Base-by-base conservation (phyloP, 2,888 invertebrate genomes). In the Chloromyia formosa region DNA sequence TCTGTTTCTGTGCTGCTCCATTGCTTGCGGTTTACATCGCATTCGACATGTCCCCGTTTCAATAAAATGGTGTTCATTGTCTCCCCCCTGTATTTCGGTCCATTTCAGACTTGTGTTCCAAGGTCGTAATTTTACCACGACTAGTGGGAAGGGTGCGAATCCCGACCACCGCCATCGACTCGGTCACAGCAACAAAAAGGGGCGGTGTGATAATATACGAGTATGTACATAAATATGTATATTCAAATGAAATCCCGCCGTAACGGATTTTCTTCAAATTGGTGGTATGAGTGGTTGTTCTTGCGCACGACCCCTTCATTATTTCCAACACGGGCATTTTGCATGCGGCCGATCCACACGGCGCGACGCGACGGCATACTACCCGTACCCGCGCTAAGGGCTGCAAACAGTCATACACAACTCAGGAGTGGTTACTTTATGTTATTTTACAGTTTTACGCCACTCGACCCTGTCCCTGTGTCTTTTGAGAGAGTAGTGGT, bases 401-500 rank as follows among this genome's bases (percentile, higher is more conserved):
- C 56, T 71, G 71, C 40, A 58, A 71, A 71, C 14, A 49, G 27
- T 4, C 27, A 35, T 7, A 35, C 27, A 4, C 27, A 35, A 35
- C 42, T 16, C 23, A 7, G 16, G 54, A 69, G 69, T 20, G 69
- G 54, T 27, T 69, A n/a, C 71, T 71, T 56, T 56, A 56, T 71
- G 71, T 58, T 71, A 71, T 71, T 71, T 71, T 58, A 42, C 58
- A 71, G 56, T 71, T 71, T 71, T 58, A n/a, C 40, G 58, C 16
- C 71, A 71, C 71, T 71, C 71, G 58, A 56, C 35, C 27, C 66
- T 22, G 16, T 45, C 35, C 14, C 58, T 71, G 7, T 35, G 27
- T 35, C 27, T 7, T 35, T 35, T 35, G 2, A 35, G 7, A 35
- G 58, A 71, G 71, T 58, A 56, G 58, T 71, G 27, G 27, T 35